These are phyloP conservation scores for Ametastegia equiseti DNA, from an alignment of 2,888 invertebrate genomes.

Conservation along the genomic window DNA sequence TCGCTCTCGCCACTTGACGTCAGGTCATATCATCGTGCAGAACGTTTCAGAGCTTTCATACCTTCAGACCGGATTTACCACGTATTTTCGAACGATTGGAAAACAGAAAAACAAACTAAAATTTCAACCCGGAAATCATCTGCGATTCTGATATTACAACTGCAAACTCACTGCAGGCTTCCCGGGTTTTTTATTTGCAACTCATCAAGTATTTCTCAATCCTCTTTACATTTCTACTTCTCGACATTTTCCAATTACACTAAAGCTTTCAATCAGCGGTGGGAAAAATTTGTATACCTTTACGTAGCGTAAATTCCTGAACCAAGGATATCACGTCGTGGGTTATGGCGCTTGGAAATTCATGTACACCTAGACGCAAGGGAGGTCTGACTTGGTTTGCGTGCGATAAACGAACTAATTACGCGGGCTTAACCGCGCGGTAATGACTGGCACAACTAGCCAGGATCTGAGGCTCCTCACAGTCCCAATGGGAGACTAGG, in stretches of 20 bases:
- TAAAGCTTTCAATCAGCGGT: conserved; percentile 3
- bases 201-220: neutral
- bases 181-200: neutral
- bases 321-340: neutral
- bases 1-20: conserved; percentile 5
- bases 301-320: neutral
- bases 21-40: neutral
- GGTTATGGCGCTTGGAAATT: neutral
- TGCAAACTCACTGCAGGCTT: neutral
- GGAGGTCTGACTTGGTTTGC: neutral
- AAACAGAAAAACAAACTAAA: neutral
- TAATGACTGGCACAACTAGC: conserved; percentile 2
- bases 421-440: conserved; percentile 16
- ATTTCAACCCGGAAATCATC: neutral
- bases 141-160: neutral
- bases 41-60: neutral
- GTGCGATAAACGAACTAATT: neutral
- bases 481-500: neutral
- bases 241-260: neutral
- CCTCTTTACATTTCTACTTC: neutral
- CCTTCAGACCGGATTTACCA: neutral
- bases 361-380: neutral
- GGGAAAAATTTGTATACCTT: neutral
- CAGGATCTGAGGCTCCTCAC: conserved; percentile 3
- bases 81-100: neutral